A percentile compares a stretch with the other conserved stretches of the same genome.
Evolutionary conservation across 1,140 invertebrate genomes (phyloP).

Genomic region (Drosophila erecta): DNA sequence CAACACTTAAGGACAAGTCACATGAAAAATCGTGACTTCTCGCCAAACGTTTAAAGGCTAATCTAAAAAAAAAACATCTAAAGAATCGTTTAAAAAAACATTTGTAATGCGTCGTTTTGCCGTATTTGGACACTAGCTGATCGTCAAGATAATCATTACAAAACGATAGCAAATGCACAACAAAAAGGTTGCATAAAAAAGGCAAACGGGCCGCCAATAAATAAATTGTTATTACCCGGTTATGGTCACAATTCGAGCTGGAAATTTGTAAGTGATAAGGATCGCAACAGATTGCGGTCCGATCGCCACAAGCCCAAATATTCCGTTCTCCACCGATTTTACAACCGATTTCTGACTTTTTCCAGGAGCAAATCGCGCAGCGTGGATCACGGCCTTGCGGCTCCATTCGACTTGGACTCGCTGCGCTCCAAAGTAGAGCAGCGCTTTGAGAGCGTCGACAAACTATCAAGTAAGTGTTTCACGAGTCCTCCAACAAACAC

Average conservation of each 20-base stretch:
- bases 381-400: slow-evolving; percentile 93
- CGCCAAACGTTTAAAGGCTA: slow-evolving; percentile 56
- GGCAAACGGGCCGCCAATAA: slow-evolving; percentile 49
- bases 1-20: slow-evolving; percentile 43
- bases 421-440: slow-evolving; percentile 93
- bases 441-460: slow-evolving; percentile 91
- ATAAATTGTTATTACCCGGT: slow-evolving; percentile 79
- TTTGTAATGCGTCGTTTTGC: slow-evolving; percentile 54
- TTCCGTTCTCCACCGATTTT: slow-evolving; percentile 39
- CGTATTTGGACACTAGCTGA: slow-evolving; percentile 52
- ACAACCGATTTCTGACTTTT: slow-evolving; percentile 77
- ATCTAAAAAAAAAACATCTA: slow-evolving; percentile 2
- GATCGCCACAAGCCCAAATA: slow-evolving; percentile 40
- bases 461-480: slow-evolving; percentile 85
- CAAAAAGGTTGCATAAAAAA: slow-evolving; percentile 27
- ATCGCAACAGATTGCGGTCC: slow-evolving; percentile 60
- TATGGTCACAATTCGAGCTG: slow-evolving; percentile 77
- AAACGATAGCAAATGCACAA: slow-evolving; percentile 41
- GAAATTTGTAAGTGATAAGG: slow-evolving; percentile 81
- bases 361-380: slow-evolving; percentile 94
- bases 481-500: neutral
- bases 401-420: slow-evolving; percentile 92
- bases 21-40: slow-evolving; percentile 42
- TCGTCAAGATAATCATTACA: slow-evolving; percentile 65
- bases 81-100: slow-evolving; percentile 49